Conservation (phyloP, 2,113 vertebrate species). For the Zosterops pallidus region DNA sequence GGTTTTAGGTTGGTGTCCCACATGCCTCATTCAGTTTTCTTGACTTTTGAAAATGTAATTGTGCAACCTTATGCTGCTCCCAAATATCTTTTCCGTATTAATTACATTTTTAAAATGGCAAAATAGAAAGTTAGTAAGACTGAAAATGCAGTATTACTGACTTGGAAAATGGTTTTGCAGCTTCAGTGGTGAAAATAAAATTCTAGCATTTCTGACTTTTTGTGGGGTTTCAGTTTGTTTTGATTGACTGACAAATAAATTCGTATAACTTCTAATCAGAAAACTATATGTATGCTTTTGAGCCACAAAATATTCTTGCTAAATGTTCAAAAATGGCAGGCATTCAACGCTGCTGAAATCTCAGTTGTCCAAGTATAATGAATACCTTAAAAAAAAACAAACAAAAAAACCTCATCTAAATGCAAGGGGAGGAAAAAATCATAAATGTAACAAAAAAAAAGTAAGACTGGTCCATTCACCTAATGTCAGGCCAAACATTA, state of each 20-base stretch:
- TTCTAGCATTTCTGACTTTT: conserved; percentile 47
- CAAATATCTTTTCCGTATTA: background rate
- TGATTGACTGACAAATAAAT: conserved; percentile 61
- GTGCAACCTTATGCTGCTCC: background rate
- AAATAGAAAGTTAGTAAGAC: background rate
- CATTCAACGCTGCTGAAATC: background rate
- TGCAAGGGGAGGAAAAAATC: background rate
- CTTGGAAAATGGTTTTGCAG: background rate
- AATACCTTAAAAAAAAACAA: background rate
- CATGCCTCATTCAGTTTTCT: background rate
- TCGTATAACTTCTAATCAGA: conserved; percentile 36
- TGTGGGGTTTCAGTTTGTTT: background rate
- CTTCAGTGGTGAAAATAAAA: conserved; percentile 40
- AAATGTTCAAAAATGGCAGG: conserved; percentile 11
- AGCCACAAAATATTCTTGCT: conserved; percentile 17
- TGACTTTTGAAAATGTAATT: background rate
- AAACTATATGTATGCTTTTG: conserved; percentile 12
- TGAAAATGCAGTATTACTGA: background rate
- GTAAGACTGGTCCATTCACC: background rate
- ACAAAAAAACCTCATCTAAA: background rate
- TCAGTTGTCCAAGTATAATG: background rate
- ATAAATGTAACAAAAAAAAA: background rate
- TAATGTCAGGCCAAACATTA: background rate
- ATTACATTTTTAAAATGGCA: background rate
- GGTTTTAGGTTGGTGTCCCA: background rate